These are phyloP conservation scores for Acromyrmex echinatior DNA, from an alignment of 1,140 invertebrate species.

Conservation along the genomic window DNA sequence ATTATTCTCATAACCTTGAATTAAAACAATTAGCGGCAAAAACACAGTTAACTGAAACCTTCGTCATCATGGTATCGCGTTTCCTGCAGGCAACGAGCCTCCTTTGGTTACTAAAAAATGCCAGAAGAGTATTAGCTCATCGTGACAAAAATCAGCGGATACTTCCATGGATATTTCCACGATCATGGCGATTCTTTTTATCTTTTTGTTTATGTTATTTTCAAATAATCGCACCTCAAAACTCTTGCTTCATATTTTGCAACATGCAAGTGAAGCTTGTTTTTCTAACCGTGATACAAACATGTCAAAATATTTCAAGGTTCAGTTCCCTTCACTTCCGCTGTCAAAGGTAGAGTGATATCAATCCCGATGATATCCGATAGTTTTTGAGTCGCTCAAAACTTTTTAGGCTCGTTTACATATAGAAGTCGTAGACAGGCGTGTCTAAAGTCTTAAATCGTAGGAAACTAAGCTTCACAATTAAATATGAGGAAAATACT, in stretches of 20 bases:
- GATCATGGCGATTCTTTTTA: background rate
- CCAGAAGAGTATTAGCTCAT: slow-evolving; percentile 13
- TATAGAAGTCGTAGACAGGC: too few species aligned
- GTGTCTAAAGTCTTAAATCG: too few species aligned
- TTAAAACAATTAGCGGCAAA: slow-evolving; percentile 77
- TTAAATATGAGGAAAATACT: too few species aligned
- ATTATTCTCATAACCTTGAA: slow-evolving; percentile 79
- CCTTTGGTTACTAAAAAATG: slow-evolving; percentile 14
- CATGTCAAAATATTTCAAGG: background rate
- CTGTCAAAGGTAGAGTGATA: background rate
- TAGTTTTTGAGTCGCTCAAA: background rate
- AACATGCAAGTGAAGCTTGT: background rate
- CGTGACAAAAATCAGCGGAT: background rate
- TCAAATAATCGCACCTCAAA: background rate
- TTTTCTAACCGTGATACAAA: background rate
- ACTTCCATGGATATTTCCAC: background rate
- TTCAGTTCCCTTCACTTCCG: background rate
- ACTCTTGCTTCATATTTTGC: background rate
- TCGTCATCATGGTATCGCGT: slow-evolving; percentile 65
- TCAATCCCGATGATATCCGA: background rate
- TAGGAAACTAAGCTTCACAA: too few species aligned
- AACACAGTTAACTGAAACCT: slow-evolving; percentile 75
- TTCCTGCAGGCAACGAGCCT: slow-evolving; percentile 60
- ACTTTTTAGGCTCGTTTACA: background rate
- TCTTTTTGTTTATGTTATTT: background rate